Base-by-base conservation (phyloP, 2,797 vertebrate species). In the Cyclopterus lumpus region DNA sequence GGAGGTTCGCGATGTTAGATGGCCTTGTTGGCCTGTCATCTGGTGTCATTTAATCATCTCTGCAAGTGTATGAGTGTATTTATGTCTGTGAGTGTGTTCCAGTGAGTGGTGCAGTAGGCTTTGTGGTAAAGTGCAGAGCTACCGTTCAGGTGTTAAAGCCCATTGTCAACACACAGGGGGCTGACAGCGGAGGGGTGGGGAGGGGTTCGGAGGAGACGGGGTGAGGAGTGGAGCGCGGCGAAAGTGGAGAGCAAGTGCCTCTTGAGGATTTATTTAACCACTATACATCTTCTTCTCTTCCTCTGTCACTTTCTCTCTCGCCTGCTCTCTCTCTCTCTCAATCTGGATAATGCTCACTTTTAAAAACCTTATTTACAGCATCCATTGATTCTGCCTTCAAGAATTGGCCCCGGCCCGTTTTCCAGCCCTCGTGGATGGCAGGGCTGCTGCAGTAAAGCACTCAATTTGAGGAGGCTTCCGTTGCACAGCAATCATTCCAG, bases 311-410 rank as follows among this genome's bases (percentile, higher is more conserved):
- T 60, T n/a, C 36, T 36, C 7, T 10, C 5, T 36, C 32, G 3
- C 54, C 42, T n/a, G 7, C 72, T 65, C 55, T 30, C 48, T 40
- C 40, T 18, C 67, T 64, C 82, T 79, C 86, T 89, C 88, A 90
- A 89, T 92, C 86, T 81, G 77, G 86, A 84, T 90, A 89, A 90
- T 89, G 88, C 83, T 88, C 80, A 82, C 90, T 89, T 91, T 88
- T 85, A 88, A 91, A 91, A 93, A 89, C 84, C 80, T 90, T 92
- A 91, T 91, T 93, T 93, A 91, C 86, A 82, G 84, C 88, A 55
- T 76, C 77, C 84, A 94, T 94, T 86, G 90, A 93, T 93, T 89
- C 79, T 75, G 58, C 87, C 80, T 82, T 86, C 86, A 84, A 87
- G 86, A 91, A 89, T 72, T 92, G 91, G 89, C 90, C 72, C 64